Evolutionary conservation across 2,888 invertebrate species (phyloP).

Genomic region (Lypha dubia): DNA sequence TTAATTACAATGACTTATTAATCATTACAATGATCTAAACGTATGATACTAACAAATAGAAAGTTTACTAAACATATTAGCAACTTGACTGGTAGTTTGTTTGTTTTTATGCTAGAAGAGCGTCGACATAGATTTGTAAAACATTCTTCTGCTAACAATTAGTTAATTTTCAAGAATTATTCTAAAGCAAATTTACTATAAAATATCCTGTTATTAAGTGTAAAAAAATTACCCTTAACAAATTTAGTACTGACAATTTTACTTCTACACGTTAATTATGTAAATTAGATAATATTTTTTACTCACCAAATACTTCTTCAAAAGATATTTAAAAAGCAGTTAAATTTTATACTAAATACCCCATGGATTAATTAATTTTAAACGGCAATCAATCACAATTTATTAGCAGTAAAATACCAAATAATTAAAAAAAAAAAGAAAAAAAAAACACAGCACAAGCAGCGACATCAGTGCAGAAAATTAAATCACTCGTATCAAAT

Average conservation of each 20-base stretch:
- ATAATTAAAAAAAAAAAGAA: too few species aligned
- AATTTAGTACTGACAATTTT: not conserved
- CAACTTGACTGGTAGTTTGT: too few species aligned
- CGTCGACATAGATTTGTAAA: too few species aligned
- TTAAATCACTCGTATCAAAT: conserved; percentile 62
- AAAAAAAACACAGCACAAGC: not conserved
- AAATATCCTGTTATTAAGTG: conserved; percentile 1
- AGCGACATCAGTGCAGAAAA: conserved; percentile 22
- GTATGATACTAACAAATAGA: too few species aligned
- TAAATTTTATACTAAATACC: conserved; percentile 58
- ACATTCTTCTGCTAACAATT: too few species aligned
- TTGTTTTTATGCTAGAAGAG: too few species aligned
- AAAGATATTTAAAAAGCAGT: conserved; percentile 63
- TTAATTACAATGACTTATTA: too few species aligned
- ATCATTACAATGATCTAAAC: too few species aligned
- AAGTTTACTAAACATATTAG: too few species aligned
- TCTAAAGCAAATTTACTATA: too few species aligned
- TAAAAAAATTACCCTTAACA: conserved; percentile 1
- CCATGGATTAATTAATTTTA: conserved; percentile 65
- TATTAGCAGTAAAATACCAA: conserved; percentile 11
- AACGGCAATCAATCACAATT: conserved; percentile 66
- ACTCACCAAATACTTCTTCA: not conserved
- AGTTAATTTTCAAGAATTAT: too few species aligned
- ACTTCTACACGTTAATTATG: conserved; percentile 3
- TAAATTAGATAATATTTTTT: conserved; percentile 5